These are phyloP conservation scores for Lepidothrix coronata DNA, from an alignment of 2,113 vertebrate genomes.

Conservation along the genomic window DNA sequence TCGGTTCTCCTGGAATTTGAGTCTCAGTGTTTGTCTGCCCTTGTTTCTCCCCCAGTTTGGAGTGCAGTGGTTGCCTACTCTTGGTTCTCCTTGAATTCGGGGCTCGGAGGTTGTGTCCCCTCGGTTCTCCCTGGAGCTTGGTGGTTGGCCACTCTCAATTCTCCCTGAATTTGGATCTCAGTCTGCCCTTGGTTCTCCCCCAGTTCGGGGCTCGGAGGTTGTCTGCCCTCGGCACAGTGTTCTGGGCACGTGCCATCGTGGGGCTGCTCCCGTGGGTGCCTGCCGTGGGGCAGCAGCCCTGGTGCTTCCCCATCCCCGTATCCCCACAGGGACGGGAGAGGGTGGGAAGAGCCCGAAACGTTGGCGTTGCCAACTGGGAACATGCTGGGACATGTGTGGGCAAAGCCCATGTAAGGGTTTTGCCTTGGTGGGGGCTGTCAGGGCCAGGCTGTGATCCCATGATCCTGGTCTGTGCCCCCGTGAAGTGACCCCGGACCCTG, in stretches of 20 bases:
- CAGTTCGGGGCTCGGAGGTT: not conserved
- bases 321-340: not conserved
- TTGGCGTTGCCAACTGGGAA: not conserved
- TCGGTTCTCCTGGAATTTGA: not conserved
- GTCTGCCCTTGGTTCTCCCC: rapidly evolving
- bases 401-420: not conserved
- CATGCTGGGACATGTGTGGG: rapidly evolving
- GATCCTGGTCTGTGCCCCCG: not conserved
- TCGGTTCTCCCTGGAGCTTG: rapidly evolving
- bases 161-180: not conserved
- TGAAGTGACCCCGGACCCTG: rapidly evolving
- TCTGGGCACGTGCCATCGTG: not conserved
- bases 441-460: rapidly evolving
- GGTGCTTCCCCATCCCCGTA: not conserved
- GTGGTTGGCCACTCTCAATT: not conserved
- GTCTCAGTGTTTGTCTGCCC: not conserved
- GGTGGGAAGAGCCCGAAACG: rapidly evolving
- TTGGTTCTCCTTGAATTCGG: not conserved
- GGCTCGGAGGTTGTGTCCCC: not conserved
- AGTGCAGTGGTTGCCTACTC: not conserved
- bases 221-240: rapidly evolving
- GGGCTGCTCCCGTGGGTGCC: not conserved
- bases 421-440: rapidly evolving
- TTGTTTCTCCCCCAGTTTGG: not conserved
- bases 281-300: not conserved